Percentiles rank a stretch among this genome's conserved stretches.
These are phyloP conservation scores for Lampris megalopsis DNA, from an alignment of 2,113 vertebrate species.

Conservation along the genomic window DNA sequence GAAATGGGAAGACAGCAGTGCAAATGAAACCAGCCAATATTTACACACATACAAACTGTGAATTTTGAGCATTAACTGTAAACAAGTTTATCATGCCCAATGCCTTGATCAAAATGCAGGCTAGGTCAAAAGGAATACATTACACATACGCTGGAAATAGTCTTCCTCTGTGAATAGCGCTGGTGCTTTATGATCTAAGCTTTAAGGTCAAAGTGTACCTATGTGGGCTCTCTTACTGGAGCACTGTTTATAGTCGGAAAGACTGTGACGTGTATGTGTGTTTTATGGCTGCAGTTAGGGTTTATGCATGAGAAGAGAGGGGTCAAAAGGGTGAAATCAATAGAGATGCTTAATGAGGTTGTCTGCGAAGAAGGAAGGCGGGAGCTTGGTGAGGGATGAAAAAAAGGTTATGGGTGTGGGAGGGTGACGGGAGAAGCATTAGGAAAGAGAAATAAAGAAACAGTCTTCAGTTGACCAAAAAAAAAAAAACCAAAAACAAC, in stretches of 20 bases:
- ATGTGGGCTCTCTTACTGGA: slow-evolving; percentile 3
- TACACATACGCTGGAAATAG: not conserved
- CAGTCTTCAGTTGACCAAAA: not conserved
- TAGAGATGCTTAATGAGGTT: slow-evolving; percentile 76
- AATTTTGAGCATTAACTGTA: not conserved
- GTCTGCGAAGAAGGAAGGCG: slow-evolving; percentile 52
- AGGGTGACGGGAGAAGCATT: not conserved
- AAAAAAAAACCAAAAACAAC: slow-evolving; percentile 7
- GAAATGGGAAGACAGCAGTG: not conserved
- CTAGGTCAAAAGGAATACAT: not conserved
- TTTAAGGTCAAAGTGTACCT: not conserved
- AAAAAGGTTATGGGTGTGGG: slow-evolving; percentile 10
- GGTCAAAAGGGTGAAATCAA: slow-evolving; percentile 74
- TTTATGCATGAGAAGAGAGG: slow-evolving; percentile 60
- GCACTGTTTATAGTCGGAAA: slow-evolving; percentile 45
- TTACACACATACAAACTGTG: not conserved
- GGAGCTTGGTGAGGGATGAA: slow-evolving; percentile 24
- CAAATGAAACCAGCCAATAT: not conserved
- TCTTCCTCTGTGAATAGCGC: not conserved
- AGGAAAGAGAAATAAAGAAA: slow-evolving; percentile 25
- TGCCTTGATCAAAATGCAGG: not conserved
- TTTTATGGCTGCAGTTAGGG: slow-evolving; percentile 63
- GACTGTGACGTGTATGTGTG: slow-evolving; percentile 25
- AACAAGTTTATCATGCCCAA: not conserved
- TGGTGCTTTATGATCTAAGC: not conserved